Percentiles rank a stretch among this genome's conserved stretches.
Evolutionary conservation across 2,888 invertebrate species (phyloP).

Genomic region (Morinoia aosen): DNA sequence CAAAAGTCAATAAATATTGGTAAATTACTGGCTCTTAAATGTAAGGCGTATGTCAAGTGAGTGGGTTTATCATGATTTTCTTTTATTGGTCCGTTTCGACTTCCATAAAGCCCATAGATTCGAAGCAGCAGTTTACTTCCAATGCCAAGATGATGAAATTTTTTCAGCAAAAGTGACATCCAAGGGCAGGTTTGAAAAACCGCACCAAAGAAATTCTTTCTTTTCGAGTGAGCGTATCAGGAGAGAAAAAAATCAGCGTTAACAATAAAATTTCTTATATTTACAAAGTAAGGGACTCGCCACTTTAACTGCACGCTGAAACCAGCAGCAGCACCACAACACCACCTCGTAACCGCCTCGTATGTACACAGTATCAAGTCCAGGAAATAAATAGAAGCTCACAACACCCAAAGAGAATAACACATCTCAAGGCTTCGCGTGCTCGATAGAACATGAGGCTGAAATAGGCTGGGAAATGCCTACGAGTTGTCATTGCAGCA

Average conservation of each 20-base stretch:
- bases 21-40: no score
- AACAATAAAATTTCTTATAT: conserved; percentile 27
- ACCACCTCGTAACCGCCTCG: neutral
- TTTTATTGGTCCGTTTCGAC: neutral
- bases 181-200: neutral
- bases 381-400: neutral
- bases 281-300: neutral
- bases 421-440: neutral
- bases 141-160: neutral
- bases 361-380: neutral
- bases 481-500: neutral
- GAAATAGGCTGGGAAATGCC: neutral
- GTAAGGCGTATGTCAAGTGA: no score
- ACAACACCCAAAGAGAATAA: neutral
- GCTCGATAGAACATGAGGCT: neutral
- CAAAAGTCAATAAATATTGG: no score
- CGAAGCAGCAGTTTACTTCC: neutral
- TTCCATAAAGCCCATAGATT: neutral
- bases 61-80: no score
- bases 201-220: neutral
- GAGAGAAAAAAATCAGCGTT: neutral
- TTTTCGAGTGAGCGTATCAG: neutral
- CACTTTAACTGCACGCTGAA: neutral
- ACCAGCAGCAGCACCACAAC: neutral
- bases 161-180: neutral